Evolutionary conservation across 2,888 invertebrate species (phyloP).

Genomic region (Cheilosia variabilis): DNA sequence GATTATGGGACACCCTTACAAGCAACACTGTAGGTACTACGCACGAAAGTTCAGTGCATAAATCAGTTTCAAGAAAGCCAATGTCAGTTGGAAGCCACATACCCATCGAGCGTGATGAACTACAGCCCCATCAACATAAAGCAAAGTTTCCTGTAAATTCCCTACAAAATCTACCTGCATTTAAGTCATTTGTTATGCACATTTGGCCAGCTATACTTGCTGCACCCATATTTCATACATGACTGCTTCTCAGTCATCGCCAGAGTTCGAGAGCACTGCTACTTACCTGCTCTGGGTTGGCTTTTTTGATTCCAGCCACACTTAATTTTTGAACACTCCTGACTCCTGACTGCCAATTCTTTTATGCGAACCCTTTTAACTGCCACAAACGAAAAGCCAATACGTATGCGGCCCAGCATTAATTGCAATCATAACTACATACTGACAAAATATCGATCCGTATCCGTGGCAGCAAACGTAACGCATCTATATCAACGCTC

Average conservation of each 20-base stretch:
- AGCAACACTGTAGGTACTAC: too few species aligned
- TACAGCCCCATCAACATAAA: neutral
- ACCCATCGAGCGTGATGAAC: too few species aligned
- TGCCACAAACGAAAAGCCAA: neutral
- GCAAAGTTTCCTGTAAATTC: neutral
- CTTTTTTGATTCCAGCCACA: constrained; percentile 28
- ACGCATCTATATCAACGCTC: neutral
- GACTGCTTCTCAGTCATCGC: constrained; percentile 31
- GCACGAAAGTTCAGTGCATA: too few species aligned
- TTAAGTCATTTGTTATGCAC: neutral
- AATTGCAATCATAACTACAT: constrained; percentile 38
- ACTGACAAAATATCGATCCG: neutral
- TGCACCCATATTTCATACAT: constrained; percentile 32
- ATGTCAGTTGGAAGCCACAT: too few species aligned
- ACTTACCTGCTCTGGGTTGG: constrained; percentile 22
- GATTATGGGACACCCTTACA: neutral
- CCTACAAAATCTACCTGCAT: neutral
- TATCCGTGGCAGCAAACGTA: too few species aligned
- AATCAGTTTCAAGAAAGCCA: too few species aligned
- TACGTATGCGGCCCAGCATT: constrained; percentile 19
- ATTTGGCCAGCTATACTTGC: constrained; percentile 2
- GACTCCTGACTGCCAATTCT: neutral
- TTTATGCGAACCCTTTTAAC: constrained; percentile 19
- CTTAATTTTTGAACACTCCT: constrained; percentile 26
- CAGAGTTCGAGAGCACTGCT: neutral